Evolutionary conservation across 2,797 vertebrate species (phyloP).

Genomic region (Lepidocolaptes lacrymiger): DNA sequence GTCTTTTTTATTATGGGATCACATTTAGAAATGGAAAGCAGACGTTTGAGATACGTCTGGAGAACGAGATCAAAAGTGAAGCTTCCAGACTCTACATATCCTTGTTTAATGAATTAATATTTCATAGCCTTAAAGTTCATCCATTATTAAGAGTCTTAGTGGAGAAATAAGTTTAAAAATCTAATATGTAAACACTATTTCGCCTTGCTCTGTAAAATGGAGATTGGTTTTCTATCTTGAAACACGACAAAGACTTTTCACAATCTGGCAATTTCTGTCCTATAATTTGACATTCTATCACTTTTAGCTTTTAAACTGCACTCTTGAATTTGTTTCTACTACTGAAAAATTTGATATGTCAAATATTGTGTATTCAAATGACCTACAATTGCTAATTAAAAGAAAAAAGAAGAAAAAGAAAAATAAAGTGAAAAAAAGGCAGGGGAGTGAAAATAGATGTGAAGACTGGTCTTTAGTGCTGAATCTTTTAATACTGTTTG

Average conservation of each 20-base stretch:
- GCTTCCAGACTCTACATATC: not conserved
- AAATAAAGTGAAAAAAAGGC: not conserved
- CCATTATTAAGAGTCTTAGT: conserved; percentile 7
- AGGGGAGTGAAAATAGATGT: fast-evolving
- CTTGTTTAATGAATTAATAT: not conserved
- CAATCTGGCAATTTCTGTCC: not conserved
- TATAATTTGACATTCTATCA: not conserved
- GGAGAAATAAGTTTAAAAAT: not conserved
- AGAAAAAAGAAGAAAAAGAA: not conserved
- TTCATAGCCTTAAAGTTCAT: not conserved
- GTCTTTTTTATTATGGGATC: not conserved
- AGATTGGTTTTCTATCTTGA: not conserved
- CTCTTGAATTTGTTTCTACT: not conserved
- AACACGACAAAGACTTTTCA: not conserved
- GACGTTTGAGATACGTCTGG: not conserved
- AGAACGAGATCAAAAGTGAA: not conserved
- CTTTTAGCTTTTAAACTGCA: not conserved
- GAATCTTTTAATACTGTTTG: not conserved
- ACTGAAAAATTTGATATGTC: not conserved
- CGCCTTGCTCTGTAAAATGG: not conserved
- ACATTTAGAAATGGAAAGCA: not conserved
- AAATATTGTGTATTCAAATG: not conserved
- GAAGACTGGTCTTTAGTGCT: not conserved
- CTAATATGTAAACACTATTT: not conserved
- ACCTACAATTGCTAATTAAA: not conserved